These are phyloP conservation scores for Crotalus viridis DNA, from an alignment of 2,113 vertebrate genomes.

Conservation along the genomic window DNA sequence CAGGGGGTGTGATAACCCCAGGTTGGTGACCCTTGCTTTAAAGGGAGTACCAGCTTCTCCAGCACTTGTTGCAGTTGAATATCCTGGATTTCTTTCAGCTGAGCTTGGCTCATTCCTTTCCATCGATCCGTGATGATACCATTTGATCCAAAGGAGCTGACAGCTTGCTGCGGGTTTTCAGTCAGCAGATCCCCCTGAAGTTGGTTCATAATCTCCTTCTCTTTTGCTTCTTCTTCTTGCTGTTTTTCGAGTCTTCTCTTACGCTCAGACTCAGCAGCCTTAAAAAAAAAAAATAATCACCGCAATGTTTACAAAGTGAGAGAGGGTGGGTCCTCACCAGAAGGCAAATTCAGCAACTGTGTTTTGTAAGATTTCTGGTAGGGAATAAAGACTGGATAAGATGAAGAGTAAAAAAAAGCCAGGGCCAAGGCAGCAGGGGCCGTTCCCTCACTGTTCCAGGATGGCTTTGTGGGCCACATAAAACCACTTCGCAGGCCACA, in stretches of 20 bases:
- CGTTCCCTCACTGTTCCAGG: too few species aligned
- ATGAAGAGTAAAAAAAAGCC: too few species aligned
- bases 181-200: slow-evolving; percentile 69
- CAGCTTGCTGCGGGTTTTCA: slow-evolving; percentile 63
- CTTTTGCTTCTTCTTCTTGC: slow-evolving; percentile 67
- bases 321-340: background rate
- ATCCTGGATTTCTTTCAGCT: slow-evolving; percentile 67
- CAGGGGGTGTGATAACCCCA: too few species aligned
- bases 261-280: slow-evolving; percentile 70
- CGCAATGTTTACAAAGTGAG: background rate
- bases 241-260: slow-evolving; percentile 59
- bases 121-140: slow-evolving; percentile 69
- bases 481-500: too few species aligned
- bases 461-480: too few species aligned
- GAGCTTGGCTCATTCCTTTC: slow-evolving; percentile 73
- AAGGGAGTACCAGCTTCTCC: slow-evolving; percentile 74
- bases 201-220: slow-evolving; percentile 69
- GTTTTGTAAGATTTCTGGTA: background rate
- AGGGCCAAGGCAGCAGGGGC: too few species aligned
- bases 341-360: background rate
- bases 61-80: slow-evolving; percentile 78
- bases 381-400: background rate
- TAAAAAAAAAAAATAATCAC: background rate
- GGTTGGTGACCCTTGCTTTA: background rate
- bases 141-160: slow-evolving; percentile 61